These are phyloP conservation scores for Lasioglossum vierecki DNA, from an alignment of 2,888 invertebrate species.

Conservation along the genomic window DNA sequence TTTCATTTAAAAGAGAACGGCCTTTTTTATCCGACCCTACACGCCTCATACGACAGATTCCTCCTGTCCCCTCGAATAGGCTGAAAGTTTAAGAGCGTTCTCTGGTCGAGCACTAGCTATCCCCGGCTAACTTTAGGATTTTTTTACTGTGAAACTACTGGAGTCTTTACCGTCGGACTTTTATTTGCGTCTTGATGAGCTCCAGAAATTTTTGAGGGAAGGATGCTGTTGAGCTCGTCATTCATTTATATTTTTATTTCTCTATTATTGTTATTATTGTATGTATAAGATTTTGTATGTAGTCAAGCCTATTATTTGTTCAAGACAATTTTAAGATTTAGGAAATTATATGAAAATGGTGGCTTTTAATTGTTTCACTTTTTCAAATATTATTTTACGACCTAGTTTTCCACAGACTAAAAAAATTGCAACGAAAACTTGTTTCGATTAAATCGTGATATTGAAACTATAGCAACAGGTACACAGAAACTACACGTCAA, in stretches of 20 bases:
- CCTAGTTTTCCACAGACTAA: neutral
- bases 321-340: neutral
- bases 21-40: neutral
- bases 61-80: neutral
- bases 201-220: neutral
- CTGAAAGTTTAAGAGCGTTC: neutral
- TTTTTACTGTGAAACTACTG: neutral
- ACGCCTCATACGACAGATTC: neutral
- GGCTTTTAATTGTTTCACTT: neutral
- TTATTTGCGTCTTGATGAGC: neutral
- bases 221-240: neutral
- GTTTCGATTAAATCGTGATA: neutral
- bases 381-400: neutral
- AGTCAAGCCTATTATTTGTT: neutral
- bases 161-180: neutral
- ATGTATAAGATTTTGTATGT: neutral
- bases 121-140: neutral
- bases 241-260: neutral
- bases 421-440: neutral
- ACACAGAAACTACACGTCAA: neutral
- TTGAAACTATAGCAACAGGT: neutral
- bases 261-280: neutral
- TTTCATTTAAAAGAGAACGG: slow-evolving; percentile 36
- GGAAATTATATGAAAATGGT: neutral
- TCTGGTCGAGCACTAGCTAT: neutral